Base-by-base conservation (phyloP, 2,113 vertebrate genomes). In the Hyla sarda region DNA sequence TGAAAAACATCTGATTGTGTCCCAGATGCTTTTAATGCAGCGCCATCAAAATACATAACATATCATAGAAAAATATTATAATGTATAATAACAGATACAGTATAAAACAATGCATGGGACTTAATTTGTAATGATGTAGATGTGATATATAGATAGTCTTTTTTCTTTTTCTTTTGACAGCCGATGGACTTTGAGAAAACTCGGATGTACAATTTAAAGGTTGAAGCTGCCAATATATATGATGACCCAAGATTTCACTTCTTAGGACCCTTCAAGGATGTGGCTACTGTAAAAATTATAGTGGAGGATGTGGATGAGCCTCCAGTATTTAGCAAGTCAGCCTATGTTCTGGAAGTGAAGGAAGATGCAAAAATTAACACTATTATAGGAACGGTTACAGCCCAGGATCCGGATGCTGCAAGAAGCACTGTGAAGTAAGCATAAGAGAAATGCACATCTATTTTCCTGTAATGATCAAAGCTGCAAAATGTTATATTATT, bases 291-390 rank as follows among this genome's bases (percentile, higher is more conserved):
- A 69, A 96, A 96, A 93, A 94, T 99, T 48, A 48, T 89, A 0
- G 96, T 99, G 82, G 96, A 99, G 83, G 98, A 99, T 82, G 95
- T 97, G 60, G 96, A 99, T 14, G 98, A 99, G 88, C 97, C 97
- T 0, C 98, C 98, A 0, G 89, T 96, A 85, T 99, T 99, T 82
- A 95, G 95, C 89, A 95, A 94, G 54, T 86, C 93, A 82, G 94
- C 93, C 80, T 99, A 99, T 72, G 45, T 96, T 73, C 93, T 99
- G 86, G 97, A 99, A 88, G 96, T 97, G 28, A 96, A 95, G 82
- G 98, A 99, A 91, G 95, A 98, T 16, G 94, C 95, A 1, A 90
- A 90, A 71, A 89, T 92, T 84, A 96, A 95, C 90, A 95, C 92
- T 0, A 56, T 95, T 65, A 90, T 99, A 84, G 97, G 96, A 87